Evolutionary conservation across 1,140 invertebrate species (phyloP), one percentile per base, ranked within the genome.

Genomic region (Bilobella aurantiaca): DNA sequence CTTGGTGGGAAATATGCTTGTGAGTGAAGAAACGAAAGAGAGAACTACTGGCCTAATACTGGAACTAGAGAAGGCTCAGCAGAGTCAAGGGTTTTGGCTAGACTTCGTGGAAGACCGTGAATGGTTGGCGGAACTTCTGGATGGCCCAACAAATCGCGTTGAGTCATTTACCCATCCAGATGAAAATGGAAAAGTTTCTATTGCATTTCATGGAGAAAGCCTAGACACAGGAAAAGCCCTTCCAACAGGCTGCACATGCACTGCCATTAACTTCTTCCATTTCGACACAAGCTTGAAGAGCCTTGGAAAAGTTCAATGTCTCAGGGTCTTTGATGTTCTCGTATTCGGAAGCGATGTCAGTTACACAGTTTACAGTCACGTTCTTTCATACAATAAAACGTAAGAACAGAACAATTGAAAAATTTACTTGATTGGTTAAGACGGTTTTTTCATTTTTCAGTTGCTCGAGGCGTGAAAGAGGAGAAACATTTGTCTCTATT

Each of bases 331-430:
- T 42, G n/a, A 56, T 8, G n/a, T n/a, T n/a, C 46, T 53, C 1
- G n/a, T 42, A 30, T 14, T 23, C 49, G 47, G 47, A 16, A n/a
- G 34, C 3, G 29, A 46, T n/a, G 46, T 3, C 5, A 25, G 27
- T 0, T 66, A 66, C 34, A 23, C 30, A 2, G 30, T 66, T 1
- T 32, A 61, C 18, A 61, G 47, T 34, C 2, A 30, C 2, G 58
- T 53, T n/a, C 21, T 62, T 27, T 66, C 64, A 5, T 61, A 60
- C 47, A 66, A 66, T 23, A 23, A 34, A n/a, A 53, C 58, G 64
- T 66, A 61, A 66, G 58, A 49, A 3, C 34, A 42, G 18, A 8
- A 12, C 18, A 12, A 53, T 53, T 53, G 14, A 53, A 14, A 18
- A 34, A 12, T 32, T 21, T 60, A 32, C 29, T n/a, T n/a, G n/a